phyloP scores from a whole-genome alignment of 2,888 invertebrate genomes.

The Plagodis pulveraria region DNA sequence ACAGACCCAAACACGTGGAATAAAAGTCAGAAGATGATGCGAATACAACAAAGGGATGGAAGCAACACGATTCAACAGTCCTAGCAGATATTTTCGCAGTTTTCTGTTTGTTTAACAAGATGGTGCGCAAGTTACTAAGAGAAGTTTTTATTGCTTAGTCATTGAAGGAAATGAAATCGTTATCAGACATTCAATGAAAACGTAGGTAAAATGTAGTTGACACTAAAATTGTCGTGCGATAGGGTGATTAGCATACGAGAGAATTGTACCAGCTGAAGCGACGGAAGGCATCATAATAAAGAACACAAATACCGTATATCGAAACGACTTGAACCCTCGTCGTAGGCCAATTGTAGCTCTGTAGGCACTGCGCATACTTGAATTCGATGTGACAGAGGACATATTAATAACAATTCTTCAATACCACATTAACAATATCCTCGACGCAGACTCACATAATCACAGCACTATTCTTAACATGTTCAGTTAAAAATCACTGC shows the following conservation, averaged over 20 bases:
- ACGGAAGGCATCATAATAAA: slow-evolving; percentile 30
- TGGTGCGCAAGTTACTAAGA: too few species aligned
- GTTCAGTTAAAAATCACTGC: slow-evolving; percentile 45
- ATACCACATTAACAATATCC: slow-evolving; percentile 25
- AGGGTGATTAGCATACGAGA: slow-evolving; percentile 19
- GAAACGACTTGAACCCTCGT: slow-evolving; percentile 79
- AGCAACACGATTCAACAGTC: too few species aligned
- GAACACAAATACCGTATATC: slow-evolving; percentile 71
- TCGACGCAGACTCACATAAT: slow-evolving; percentile 30
- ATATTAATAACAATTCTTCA: slow-evolving; percentile 60
- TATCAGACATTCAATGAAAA: too few species aligned
- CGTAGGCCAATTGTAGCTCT: slow-evolving; percentile 78
- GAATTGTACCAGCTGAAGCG: slow-evolving; percentile 34
- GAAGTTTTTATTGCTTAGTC: too few species aligned
- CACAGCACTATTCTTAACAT: slow-evolving; percentile 58
- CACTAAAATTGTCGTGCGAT: not conserved
- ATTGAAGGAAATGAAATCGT: too few species aligned
- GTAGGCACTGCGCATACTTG: slow-evolving; percentile 78
- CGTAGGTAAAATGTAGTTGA: too few species aligned
- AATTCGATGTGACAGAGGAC: slow-evolving; percentile 79
- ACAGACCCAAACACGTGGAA: too few species aligned
- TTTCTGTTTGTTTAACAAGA: too few species aligned
- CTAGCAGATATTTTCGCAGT: too few species aligned
- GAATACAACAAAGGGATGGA: too few species aligned
- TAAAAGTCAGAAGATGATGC: too few species aligned